Evolutionary conservation across 2,113 vertebrate species (phyloP).

Genomic region (Bufo bufo): DNA sequence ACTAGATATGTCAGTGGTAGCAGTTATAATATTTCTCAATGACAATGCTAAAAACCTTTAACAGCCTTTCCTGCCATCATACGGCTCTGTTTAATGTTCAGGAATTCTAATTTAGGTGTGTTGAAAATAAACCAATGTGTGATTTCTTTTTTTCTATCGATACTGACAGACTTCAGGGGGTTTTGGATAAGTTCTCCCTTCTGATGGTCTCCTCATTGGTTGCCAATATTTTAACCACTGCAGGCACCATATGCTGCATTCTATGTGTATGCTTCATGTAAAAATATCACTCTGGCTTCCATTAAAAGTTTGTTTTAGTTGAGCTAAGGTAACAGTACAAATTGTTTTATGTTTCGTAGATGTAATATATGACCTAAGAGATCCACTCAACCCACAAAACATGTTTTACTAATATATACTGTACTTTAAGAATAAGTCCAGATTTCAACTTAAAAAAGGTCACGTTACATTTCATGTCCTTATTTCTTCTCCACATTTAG

Average conservation of each 20-base stretch:
- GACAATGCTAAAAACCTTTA: background rate
- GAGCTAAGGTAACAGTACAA: constrained; percentile 59
- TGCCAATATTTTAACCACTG: constrained; percentile 47
- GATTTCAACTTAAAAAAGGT: constrained; percentile 1
- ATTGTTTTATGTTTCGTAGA: constrained; percentile 52
- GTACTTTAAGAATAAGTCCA: background rate
- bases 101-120: constrained; percentile 25
- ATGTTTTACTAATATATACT: constrained; percentile 40
- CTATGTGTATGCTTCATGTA: constrained; percentile 19
- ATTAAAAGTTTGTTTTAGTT: constrained; percentile 54
- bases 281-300: constrained; percentile 46
- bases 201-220: constrained; percentile 50
- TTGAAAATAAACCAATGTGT: background rate
- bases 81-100: background rate
- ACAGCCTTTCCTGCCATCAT: background rate
- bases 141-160: constrained; percentile 8
- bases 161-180: constrained; percentile 43
- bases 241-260: constrained; percentile 40
- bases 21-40: background rate
- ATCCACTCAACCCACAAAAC: constrained; percentile 46
- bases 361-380: constrained; percentile 56
- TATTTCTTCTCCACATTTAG: background rate
- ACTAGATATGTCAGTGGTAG: background rate
- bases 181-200: constrained; percentile 40
- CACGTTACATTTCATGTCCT: constrained; percentile 3